Evolutionary conservation across 2,888 invertebrate species (phyloP).

Genomic region (Phyto melanocephala): DNA sequence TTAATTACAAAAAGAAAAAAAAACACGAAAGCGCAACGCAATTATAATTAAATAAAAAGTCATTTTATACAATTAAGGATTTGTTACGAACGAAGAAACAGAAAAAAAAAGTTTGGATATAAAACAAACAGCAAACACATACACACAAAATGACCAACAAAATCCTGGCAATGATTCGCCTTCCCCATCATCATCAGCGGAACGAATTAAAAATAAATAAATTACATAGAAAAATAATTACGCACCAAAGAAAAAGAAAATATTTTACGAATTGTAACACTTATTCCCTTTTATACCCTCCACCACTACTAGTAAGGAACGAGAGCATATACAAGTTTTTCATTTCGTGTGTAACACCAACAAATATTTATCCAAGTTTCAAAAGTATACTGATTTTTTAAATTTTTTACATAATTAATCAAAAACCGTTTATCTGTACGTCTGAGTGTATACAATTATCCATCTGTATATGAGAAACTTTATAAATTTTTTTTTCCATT

Average conservation of each 20-base stretch:
- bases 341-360: too few species aligned
- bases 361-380: too few species aligned
- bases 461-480: too few species aligned
- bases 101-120: not conserved
- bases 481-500: too few species aligned
- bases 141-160: conserved; percentile 19
- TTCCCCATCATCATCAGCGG: not conserved
- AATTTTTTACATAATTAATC: too few species aligned
- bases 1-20: conserved; percentile 45
- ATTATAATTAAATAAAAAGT: conserved; percentile 53
- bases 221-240: conserved; percentile 35
- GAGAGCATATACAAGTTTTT: too few species aligned
- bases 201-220: not conserved
- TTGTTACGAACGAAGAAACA: conserved; percentile 20
- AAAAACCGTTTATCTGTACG: too few species aligned
- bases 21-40: conserved; percentile 25
- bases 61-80: conserved; percentile 32
- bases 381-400: too few species aligned
- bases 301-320: too few species aligned
- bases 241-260: conserved; percentile 6
- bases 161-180: not conserved
- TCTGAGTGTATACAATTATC: too few species aligned
- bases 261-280: conserved; percentile 5
- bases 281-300: not conserved
- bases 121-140: not conserved